phyloP scores from a whole-genome alignment of 2,888 invertebrate species.

The Thalpophila matura region DNA sequence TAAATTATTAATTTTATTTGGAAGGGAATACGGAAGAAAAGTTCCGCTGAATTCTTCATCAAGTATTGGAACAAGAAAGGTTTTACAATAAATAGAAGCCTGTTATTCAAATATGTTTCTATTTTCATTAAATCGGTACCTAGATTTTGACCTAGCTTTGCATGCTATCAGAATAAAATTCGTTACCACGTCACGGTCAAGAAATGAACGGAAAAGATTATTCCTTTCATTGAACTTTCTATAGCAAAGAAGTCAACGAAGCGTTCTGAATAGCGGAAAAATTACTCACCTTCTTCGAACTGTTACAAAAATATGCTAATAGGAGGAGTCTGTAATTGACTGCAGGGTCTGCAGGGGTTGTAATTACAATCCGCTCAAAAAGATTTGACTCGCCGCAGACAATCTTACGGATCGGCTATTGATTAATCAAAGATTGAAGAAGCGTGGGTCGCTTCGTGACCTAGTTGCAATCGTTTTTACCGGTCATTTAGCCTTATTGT shows the following conservation, averaged over 20 bases:
- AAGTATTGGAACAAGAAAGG: too few relatives aligned
- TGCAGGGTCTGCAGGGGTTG: conserved; percentile 39
- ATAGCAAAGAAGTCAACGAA: conserved; percentile 40
- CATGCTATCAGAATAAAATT: conserved; percentile 3
- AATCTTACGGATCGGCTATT: conserved; percentile 57
- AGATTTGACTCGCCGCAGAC: conserved; percentile 42
- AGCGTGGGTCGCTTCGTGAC: conserved; percentile 64
- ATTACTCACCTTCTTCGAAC: conserved; percentile 37
- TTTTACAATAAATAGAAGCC: not conserved
- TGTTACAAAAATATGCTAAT: conserved; percentile 51
- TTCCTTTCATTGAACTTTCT: conserved; percentile 42
- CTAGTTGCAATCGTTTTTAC: conserved; percentile 59
- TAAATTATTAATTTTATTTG: too few relatives aligned
- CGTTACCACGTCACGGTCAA: conserved; percentile 2
- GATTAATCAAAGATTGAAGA: conserved; percentile 62
- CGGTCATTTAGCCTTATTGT: conserved; percentile 59
- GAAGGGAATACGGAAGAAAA: not conserved
- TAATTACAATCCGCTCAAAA: conserved; percentile 49
- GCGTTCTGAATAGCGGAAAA: conserved; percentile 42
- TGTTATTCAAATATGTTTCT: not conserved
- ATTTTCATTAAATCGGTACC: not conserved
- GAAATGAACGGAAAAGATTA: conserved; percentile 24
- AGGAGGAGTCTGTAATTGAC: conserved; percentile 58
- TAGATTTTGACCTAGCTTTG: not conserved
- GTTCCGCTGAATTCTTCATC: too few relatives aligned